Evolutionary conservation across 2,113 vertebrate species (phyloP), one percentile per base, ranked within the genome.

Genomic region (Hyaena hyaena): DNA sequence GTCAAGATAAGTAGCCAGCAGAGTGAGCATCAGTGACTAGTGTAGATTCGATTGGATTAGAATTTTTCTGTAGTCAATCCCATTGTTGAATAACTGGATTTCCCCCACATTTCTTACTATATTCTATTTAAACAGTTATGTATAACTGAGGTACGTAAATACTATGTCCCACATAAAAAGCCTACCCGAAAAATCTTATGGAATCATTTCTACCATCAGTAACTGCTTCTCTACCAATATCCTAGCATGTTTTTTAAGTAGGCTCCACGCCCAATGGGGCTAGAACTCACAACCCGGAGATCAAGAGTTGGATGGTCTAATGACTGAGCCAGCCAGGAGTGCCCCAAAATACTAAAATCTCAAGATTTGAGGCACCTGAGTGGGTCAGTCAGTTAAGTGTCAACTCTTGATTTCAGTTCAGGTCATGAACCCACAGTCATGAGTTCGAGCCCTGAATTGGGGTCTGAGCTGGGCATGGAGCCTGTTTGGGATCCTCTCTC

Each of bases 41-140:
- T n/a, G 82, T 43, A 16, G 79, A 26, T 68, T 23, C 68, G 23
- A 24, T 76, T 16, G 50, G 23, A 79, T 24, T 19, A 94, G 33
- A 81, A 61, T n/a, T 79, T 85, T 81, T 96, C 48, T 26, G 90
- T 39, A 85, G 16, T 55, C 93, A 86, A 81, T 82, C 66, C 85
- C 91, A 8, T 2, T 73, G 39, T 10, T 63, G 11, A 86, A 93
- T 53, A 71, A 66, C 0, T 90, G 39, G 23, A 81, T 94, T 85
- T 88, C 26, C 90, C 31, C 24, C 68, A 73, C 71, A 90, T 89
- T n/a, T 77, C 63, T 93, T 71, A 73, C 16, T 43, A 55, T 61
- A 50, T 87, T 58, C 43, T 84, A 84, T 31, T 61, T 85, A 95
- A 95, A 95, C 9, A 91, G 48, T 65, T 82, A 81, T 4, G 15